Evolutionary conservation across 2,113 vertebrate genomes (phyloP).

Genomic region (Heptranchias perlo): DNA sequence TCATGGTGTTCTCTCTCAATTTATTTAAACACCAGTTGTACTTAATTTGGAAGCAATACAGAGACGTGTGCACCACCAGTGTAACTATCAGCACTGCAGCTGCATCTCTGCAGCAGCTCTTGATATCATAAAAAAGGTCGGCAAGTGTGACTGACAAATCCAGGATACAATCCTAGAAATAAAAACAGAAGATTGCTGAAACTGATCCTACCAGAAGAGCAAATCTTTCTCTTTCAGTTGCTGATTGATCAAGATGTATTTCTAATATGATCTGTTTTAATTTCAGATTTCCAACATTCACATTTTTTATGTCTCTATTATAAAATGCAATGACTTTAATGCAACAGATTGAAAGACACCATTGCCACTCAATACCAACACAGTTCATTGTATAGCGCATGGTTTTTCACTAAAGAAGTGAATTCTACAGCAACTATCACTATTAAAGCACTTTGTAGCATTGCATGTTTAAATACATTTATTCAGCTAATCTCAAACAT

Average conservation of each 20-base stretch:
- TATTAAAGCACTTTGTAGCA: background rate
- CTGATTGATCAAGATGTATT: background rate
- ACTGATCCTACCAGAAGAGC: background rate
- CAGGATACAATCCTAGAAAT: background rate
- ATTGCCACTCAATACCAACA: background rate
- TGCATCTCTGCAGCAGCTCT: background rate
- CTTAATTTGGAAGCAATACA: background rate
- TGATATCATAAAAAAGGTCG: background rate
- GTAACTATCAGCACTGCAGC: background rate
- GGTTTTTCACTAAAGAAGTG: background rate
- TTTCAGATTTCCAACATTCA: background rate
- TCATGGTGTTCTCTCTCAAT: background rate
- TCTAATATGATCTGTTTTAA: background rate
- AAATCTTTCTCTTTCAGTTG: background rate
- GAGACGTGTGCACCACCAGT: background rate
- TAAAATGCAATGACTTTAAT: background rate
- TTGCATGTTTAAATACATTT: background rate
- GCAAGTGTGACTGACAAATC: background rate
- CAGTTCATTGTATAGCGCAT: background rate
- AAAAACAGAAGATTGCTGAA: background rate
- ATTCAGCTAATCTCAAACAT: background rate
- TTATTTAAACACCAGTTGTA: background rate
- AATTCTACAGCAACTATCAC: background rate
- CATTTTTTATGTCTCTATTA: background rate
- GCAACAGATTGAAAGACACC: background rate